A percentile compares a stretch with the other conserved stretches of the same genome.
Evolutionary conservation across 2,888 invertebrate genomes (phyloP).

Genomic region (Ormyrus pomaceus): DNA sequence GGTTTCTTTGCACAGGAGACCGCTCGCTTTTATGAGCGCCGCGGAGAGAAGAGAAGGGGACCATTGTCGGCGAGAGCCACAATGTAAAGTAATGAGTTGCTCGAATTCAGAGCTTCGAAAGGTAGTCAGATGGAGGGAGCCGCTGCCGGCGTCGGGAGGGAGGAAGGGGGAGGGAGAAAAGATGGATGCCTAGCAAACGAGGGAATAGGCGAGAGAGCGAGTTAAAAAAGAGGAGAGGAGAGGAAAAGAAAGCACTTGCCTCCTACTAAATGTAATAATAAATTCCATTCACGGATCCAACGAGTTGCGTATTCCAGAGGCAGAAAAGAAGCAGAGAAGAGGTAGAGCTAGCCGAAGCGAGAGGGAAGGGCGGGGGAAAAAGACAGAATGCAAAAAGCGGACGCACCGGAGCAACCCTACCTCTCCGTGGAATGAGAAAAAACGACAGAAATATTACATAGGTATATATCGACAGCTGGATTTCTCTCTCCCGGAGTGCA

Average conservation of each 20-base stretch:
- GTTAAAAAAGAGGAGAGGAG: slow-evolving; percentile 14
- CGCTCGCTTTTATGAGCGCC: slow-evolving; percentile 25
- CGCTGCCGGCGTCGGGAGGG: background rate
- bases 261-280: slow-evolving; percentile 57
- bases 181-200: slow-evolving; percentile 24
- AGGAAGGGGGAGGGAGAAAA: background rate
- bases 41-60: slow-evolving; percentile 52
- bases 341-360: background rate
- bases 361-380: background rate
- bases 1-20: slow-evolving; percentile 28
- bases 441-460: slow-evolving; percentile 3
- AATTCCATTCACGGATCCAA: slow-evolving; percentile 54
- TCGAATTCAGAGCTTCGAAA: slow-evolving; percentile 57
- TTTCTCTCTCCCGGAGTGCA: slow-evolving; percentile 11
- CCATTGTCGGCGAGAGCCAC: slow-evolving; percentile 60
- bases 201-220: slow-evolving; percentile 19
- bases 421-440: background rate
- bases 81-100: slow-evolving; percentile 65
- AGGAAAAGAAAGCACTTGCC: slow-evolving; percentile 30
- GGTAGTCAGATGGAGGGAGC: slow-evolving; percentile 27
- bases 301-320: slow-evolving; percentile 44
- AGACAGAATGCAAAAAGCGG: slow-evolving; percentile 13
- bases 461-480: background rate
- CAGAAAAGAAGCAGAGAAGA: slow-evolving; percentile 43
- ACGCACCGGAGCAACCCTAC: background rate